Conservation (phyloP, 2,113 vertebrate genomes). For the Oncorhynchus tshawytscha region DNA sequence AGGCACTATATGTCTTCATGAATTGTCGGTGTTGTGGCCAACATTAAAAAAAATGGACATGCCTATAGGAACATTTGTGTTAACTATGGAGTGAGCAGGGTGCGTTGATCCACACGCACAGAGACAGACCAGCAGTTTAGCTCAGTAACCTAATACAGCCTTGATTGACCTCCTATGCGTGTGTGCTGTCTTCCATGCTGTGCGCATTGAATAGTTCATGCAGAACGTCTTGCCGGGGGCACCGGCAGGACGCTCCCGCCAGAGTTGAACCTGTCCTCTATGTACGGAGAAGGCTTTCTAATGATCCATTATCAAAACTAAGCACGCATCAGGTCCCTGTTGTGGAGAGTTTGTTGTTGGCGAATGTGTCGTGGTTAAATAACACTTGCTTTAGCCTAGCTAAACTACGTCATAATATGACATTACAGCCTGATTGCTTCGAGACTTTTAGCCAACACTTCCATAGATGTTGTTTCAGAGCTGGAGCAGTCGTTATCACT, state of each 20-base stretch:
- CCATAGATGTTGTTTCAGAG: no score
- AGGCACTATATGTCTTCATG: no score
- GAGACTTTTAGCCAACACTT: no score
- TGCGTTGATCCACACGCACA: not conserved
- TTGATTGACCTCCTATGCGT: not conserved
- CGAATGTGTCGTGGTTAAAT: no score
- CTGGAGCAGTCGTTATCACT: no score
- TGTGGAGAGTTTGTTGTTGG: not conserved
- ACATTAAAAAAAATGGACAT: no score
- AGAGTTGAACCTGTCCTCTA: not conserved
- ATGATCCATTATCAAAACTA: slow-evolving; percentile 24
- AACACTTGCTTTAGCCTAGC: no score
- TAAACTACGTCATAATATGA: no score
- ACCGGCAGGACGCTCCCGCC: not conserved
- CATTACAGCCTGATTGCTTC: no score
- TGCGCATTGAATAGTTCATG: not conserved
- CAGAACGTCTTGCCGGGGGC: not conserved
- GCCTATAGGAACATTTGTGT: no score
- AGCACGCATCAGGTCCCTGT: slow-evolving; percentile 11
- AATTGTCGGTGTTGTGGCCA: no score
- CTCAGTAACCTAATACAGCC: not conserved
- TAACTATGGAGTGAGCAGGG: no score
- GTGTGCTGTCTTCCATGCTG: not conserved
- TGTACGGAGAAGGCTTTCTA: not conserved
- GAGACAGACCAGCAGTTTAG: not conserved